Percentiles rank a stretch among this genome's conserved stretches.
Evolutionary conservation across 2,797 vertebrate genomes (phyloP).

Genomic region (Periophthalmus magnuspinnatus): DNA sequence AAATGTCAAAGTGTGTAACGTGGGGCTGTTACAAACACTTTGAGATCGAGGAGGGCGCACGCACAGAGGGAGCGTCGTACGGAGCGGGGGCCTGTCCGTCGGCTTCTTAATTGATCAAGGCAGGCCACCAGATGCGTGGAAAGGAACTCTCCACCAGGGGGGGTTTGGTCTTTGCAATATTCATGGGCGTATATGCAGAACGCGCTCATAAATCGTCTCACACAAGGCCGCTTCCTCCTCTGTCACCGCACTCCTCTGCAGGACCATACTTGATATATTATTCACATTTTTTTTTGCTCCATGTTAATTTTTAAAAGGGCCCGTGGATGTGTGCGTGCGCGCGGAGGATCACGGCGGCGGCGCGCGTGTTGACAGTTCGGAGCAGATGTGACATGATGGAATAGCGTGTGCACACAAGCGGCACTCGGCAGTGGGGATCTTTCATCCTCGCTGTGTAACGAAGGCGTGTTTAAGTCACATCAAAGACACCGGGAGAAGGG

Average conservation of each 20-base stretch:
- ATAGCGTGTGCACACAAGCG: slow-evolving; percentile 31
- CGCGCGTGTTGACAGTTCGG: slow-evolving; percentile 26
- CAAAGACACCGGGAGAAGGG: slow-evolving; percentile 24
- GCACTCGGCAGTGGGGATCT: slow-evolving; percentile 22
- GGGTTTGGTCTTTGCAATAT: slow-evolving; percentile 59
- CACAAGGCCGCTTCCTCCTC: slow-evolving; percentile 61
- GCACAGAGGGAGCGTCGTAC: slow-evolving; percentile 9
- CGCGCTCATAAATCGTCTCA: slow-evolving; percentile 61
- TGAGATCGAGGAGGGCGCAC: slow-evolving; percentile 11
- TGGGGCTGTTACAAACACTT: slow-evolving; percentile 15
- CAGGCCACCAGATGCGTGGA: slow-evolving; percentile 68
- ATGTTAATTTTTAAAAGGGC: slow-evolving; percentile 67
- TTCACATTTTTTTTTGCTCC: slow-evolving; percentile 58
- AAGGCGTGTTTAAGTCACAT: slow-evolving; percentile 35
- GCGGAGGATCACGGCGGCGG: slow-evolving; percentile 10
- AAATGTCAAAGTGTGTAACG: background rate
- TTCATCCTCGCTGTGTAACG: slow-evolving; percentile 54
- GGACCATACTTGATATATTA: slow-evolving; percentile 61
- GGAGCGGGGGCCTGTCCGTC: slow-evolving; percentile 39
- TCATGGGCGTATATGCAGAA: slow-evolving; percentile 62
- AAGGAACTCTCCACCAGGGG: slow-evolving; percentile 47
- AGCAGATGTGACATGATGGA: slow-evolving; percentile 56
- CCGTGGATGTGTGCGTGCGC: slow-evolving; percentile 17
- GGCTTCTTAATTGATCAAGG: slow-evolving; percentile 69
- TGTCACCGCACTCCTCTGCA: slow-evolving; percentile 53